Percentiles rank a stretch among this genome's conserved stretches.
Evolutionary conservation across 2,888 invertebrate genomes (phyloP).

Genomic region (Campaea margaritaria): DNA sequence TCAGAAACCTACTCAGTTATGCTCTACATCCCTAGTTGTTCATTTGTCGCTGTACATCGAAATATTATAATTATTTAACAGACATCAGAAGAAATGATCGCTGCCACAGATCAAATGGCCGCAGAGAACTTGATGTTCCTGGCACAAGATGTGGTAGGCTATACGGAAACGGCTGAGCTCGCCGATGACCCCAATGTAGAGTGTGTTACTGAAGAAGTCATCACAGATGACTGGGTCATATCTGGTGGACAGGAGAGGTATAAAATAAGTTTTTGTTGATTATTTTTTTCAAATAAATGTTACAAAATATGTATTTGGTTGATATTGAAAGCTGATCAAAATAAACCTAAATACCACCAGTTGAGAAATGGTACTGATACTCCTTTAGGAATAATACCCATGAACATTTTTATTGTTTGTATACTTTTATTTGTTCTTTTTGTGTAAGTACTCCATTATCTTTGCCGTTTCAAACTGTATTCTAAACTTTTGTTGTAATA

Average conservation of each 20-base stretch:
- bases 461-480: no score
- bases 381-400: no score
- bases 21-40: neutral
- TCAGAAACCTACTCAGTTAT: no score
- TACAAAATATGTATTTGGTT: no score
- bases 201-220: slow-evolving; percentile 91
- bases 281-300: no score
- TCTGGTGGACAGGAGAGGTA: slow-evolving; percentile 90
- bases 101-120: slow-evolving; percentile 85
- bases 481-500: no score
- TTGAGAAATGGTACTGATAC: no score
- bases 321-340: neutral
- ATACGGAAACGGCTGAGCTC: slow-evolving; percentile 70
- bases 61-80: slow-evolving; percentile 15
- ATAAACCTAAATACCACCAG: no score
- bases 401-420: no score
- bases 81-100: slow-evolving; percentile 73
- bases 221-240: slow-evolving; percentile 92
- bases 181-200: slow-evolving; percentile 80
- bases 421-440: no score
- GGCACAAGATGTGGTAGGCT: slow-evolving; percentile 83
- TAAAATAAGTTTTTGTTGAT: slow-evolving; percentile 20
- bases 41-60: neutral
- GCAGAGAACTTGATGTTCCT: slow-evolving; percentile 87
- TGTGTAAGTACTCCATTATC: no score